Evolutionary conservation across 1,140 invertebrate genomes (phyloP), one percentile per base, ranked within the genome.

Genomic region (Drosophila kohkoa): DNA sequence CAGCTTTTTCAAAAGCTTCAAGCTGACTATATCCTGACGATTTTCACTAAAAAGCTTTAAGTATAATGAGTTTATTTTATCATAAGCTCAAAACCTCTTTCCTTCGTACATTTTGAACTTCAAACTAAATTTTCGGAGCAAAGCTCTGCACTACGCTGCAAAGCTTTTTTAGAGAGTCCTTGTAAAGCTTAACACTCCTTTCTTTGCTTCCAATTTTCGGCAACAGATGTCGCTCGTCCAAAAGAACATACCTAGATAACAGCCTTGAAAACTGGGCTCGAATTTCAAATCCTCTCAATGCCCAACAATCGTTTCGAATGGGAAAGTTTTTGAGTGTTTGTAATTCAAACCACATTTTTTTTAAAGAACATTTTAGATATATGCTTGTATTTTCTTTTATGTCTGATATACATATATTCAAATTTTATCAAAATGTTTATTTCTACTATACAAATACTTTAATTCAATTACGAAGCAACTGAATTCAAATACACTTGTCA

Each of bases 71-170:
- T 32, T 38, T 10, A 38, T 8, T 38, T 38, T 8, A 38, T 10
- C 10, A 38, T 8, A 38, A 38, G 35, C 35, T 38, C 10, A 38
- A 6, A 38, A 38, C 7, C 35, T 15, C 4, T 4, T 25, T 25
- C 20, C 20, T 15, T 11, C 43, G 13, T 6, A 45, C 3, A 25
- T 25, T 25, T 25, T 25, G 0, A 25, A 3, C 20, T 25, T 25
- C 20, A 25, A 32, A 32, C 30, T 32, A 16, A 1, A 16, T 57
- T 43, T 62, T 62, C 58, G 58, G 58, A 62, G 30, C 38, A 49
- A 63, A 51, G 45, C 59, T 20, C 6, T 48, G n/a, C 3, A 1
- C 2, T n/a, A 11, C n/a, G 43, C 43, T 20, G 15, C 16, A 10
- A 32, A 52, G 28, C 15, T 55, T 55, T 15, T 10, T 13, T 13